Conservation (phyloP, 2,113 vertebrate genomes). For the Pluvialis apricaria region DNA sequence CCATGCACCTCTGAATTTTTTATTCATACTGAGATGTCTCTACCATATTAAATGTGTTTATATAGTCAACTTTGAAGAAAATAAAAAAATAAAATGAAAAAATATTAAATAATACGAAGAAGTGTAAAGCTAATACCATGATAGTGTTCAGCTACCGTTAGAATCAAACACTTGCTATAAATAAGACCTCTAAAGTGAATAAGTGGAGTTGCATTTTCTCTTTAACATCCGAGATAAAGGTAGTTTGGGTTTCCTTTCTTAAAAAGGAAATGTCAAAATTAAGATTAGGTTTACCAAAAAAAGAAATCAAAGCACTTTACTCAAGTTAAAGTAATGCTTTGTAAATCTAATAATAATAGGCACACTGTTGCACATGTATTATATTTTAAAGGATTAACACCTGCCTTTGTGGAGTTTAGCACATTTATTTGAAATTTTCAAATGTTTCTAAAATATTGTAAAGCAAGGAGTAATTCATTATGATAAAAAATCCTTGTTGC, state of each 20-base stretch:
- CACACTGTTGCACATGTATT: not conserved
- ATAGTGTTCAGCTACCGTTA: not conserved
- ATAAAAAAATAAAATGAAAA: not conserved
- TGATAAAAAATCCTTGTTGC: not conserved
- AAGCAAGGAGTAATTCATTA: not conserved
- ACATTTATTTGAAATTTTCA: not conserved
- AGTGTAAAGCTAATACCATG: not conserved
- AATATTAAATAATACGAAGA: not conserved
- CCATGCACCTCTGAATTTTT: not conserved
- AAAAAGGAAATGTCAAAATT: not conserved
- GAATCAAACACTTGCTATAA: not conserved
- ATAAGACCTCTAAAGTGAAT: not conserved
- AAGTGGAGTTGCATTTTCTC: not conserved
- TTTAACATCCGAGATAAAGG: not conserved
- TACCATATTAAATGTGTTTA: not conserved
- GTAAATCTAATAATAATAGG: not conserved
- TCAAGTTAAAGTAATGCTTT: not conserved
- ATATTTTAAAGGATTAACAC: not conserved
- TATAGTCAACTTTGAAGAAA: not conserved
- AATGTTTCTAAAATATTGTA: not conserved
- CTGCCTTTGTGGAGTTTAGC: not conserved
- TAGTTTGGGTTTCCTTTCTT: not conserved
- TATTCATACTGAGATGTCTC: not conserved
- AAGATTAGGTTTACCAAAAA: not conserved
- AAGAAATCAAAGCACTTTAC: not conserved